phyloP scores from a whole-genome alignment of 2,113 vertebrate genomes.

The Cavia porcellus region DNA sequence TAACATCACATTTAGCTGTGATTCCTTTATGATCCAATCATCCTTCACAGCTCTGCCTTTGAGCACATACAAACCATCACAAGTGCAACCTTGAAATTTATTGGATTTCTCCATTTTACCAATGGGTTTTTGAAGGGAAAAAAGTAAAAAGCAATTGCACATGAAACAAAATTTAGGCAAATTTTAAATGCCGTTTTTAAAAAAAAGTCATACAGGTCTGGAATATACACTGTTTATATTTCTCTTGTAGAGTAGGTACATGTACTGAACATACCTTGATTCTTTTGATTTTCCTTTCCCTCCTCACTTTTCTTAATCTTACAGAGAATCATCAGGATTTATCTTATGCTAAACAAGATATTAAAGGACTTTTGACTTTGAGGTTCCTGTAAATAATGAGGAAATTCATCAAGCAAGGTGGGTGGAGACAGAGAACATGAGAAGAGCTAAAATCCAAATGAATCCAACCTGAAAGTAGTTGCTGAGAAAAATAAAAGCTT shows the following conservation, averaged over 20 bases:
- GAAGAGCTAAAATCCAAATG: slow-evolving; percentile 39
- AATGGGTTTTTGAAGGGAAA: neutral
- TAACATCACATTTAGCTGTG: neutral
- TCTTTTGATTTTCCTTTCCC: neutral
- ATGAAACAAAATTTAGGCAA: slow-evolving; percentile 3
- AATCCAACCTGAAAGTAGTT: slow-evolving; percentile 9
- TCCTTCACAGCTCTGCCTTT: neutral
- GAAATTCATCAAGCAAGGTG: neutral
- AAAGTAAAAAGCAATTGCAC: neutral
- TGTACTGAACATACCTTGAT: neutral
- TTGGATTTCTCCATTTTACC: neutral
- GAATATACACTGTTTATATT: neutral
- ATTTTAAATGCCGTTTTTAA: neutral
- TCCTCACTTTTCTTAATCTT: neutral
- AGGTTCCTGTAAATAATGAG: slow-evolving; percentile 35
- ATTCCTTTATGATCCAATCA: neutral
- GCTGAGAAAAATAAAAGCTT: neutral
- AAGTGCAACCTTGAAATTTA: neutral
- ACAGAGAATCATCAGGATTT: neutral
- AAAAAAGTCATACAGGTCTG: neutral
- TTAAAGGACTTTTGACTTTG: slow-evolving; percentile 44
- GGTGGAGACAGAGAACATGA: neutral
- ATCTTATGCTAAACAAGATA: neutral
- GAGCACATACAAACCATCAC: neutral
- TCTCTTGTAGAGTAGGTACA: neutral